Evolutionary conservation across 2,888 invertebrate species (phyloP).

Genomic region (Caenorhabditis wallacei): DNA sequence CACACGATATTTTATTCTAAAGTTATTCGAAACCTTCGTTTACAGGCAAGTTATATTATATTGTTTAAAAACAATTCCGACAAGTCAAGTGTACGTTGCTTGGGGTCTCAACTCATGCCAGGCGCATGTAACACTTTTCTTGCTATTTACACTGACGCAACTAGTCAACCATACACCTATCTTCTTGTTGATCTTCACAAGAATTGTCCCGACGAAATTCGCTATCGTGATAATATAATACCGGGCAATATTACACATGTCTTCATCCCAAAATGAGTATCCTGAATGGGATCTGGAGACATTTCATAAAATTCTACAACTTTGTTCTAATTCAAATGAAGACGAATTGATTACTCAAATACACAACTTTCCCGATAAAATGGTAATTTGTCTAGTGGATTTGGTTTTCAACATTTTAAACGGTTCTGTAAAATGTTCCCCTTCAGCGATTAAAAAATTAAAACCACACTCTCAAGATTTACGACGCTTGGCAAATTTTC

Average conservation of each 20-base stretch:
- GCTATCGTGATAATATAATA: conserved; percentile 17
- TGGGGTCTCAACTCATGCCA: conserved; percentile 20
- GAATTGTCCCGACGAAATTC: conserved; percentile 33
- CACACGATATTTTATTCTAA: conserved; percentile 34
- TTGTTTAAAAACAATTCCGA: conserved; percentile 26
- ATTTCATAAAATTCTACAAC: background rate
- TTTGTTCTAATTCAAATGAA: background rate
- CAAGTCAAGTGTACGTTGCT: conserved; percentile 25
- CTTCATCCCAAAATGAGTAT: no score
- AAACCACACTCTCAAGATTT: background rate
- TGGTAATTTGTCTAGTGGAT: background rate
- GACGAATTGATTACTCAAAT: background rate
- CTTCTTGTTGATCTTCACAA: no score
- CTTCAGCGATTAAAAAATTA: background rate
- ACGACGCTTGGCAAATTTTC: background rate
- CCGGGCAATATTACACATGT: conserved; percentile 11
- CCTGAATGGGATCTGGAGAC: background rate
- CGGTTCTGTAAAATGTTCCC: background rate
- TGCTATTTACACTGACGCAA: conserved; percentile 20
- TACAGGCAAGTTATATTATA: conserved; percentile 29
- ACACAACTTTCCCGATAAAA: background rate
- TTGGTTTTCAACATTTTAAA: background rate
- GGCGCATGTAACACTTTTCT: conserved; percentile 20
- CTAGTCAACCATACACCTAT: conserved; percentile 17
- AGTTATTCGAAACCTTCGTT: conserved; percentile 17